phyloP scores from a whole-genome alignment of 2,113 vertebrate genomes.

The Tachysurus vachellii region DNA sequence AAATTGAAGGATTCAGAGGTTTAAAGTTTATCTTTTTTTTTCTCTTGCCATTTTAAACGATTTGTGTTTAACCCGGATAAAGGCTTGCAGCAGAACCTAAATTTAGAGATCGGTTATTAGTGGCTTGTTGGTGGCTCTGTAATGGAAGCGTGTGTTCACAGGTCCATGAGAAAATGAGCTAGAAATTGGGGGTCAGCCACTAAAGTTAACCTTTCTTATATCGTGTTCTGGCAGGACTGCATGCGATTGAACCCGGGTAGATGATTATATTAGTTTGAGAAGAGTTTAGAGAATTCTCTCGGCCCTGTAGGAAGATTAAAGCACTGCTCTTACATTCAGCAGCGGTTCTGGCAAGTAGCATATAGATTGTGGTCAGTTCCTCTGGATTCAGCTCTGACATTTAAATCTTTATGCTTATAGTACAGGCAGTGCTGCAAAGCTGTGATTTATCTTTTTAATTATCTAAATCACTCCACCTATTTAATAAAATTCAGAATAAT shows the following conservation, averaged over 20 bases:
- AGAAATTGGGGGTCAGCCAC: background rate
- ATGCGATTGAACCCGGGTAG: no score
- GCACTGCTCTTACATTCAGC: background rate
- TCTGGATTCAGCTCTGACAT: background rate
- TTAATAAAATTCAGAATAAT: background rate
- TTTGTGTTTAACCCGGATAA: constrained; percentile 29
- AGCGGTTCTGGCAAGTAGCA: background rate
- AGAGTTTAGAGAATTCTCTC: no score
- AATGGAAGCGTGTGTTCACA: background rate
- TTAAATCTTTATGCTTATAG: constrained; percentile 11
- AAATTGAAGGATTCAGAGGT: constrained; percentile 13
- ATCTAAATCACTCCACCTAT: background rate
- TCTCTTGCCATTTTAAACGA: constrained; percentile 18
- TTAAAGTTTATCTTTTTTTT: background rate
- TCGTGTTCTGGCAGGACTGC: background rate
- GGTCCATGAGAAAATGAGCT: background rate
- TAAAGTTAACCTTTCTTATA: background rate
- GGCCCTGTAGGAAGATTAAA: background rate
- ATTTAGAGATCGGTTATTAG: constrained; percentile 13
- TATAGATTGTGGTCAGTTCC: background rate
- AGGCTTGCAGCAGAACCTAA: constrained; percentile 18
- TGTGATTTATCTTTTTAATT: background rate
- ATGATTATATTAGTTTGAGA: background rate
- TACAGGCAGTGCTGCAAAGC: background rate
- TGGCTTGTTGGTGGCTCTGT: constrained; percentile 5